Conservation (phyloP, 1,140 invertebrate species). For the Sinonovacula constricta region DNA sequence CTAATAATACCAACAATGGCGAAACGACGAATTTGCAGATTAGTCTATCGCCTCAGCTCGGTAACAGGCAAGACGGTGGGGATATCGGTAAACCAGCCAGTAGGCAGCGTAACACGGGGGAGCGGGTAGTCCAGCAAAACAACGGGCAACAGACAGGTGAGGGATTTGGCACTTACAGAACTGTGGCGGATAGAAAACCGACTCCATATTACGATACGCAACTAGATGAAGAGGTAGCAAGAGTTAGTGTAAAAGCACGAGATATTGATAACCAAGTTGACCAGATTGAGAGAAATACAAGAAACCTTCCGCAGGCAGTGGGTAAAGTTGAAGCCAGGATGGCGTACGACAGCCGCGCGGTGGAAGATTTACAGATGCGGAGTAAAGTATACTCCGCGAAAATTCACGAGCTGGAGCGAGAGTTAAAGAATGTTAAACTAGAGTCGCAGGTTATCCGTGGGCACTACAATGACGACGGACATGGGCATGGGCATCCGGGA, state of each 20-base stretch:
- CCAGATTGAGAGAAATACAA: not conserved
- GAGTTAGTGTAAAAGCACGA: not conserved
- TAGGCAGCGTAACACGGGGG: too few species aligned
- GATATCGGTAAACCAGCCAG: too few species aligned
- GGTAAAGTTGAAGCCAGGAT: constrained; percentile 14
- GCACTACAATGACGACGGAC: not conserved
- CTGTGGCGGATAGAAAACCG: too few species aligned
- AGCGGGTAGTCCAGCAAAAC: too few species aligned
- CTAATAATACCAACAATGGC: too few species aligned
- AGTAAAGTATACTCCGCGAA: constrained; percentile 26
- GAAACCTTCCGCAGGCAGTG: not conserved
- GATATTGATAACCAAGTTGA: constrained; percentile 4
- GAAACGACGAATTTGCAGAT: too few species aligned
- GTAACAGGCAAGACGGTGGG: too few species aligned
- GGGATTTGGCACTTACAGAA: too few species aligned
- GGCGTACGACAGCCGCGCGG: not conserved
- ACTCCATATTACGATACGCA: too few species aligned
- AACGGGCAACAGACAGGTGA: too few species aligned
- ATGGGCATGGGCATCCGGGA: not conserved
- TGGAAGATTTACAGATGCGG: constrained; percentile 21
- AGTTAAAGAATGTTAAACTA: constrained; percentile 12
- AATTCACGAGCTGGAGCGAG: constrained; percentile 38
- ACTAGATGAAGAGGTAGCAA: not conserved
- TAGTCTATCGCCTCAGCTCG: too few species aligned
- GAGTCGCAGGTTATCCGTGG: constrained; percentile 26